Percentiles rank a stretch among this genome's conserved stretches.
Evolutionary conservation across 2,888 invertebrate species (phyloP).

Genomic region (Periphyllus acericola): DNA sequence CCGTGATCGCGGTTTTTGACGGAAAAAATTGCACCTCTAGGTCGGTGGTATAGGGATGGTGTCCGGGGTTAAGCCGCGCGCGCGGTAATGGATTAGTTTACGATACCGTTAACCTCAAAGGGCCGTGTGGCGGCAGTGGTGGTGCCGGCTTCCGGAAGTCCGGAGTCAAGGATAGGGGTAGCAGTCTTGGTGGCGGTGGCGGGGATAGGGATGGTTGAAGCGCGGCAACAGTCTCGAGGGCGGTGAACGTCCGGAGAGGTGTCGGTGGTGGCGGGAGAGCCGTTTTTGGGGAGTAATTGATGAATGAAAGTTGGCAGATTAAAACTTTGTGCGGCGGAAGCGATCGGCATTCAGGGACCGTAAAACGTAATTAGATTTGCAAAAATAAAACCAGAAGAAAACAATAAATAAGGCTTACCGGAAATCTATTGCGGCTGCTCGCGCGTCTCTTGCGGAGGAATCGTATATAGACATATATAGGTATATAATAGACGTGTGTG

Average conservation of each 20-base stretch:
- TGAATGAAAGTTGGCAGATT: conserved; percentile 61
- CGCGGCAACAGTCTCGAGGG: neutral
- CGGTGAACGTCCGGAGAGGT: neutral
- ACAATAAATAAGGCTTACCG: conserved; percentile 46
- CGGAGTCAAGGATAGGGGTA: conserved; percentile 33
- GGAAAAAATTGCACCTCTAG: conserved; percentile 35
- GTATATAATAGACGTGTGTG: neutral
- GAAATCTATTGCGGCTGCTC: conserved; percentile 35
- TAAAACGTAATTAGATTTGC: conserved; percentile 53
- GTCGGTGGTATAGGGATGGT: conserved; percentile 9
- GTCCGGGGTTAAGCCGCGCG: no score
- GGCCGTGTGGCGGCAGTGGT: neutral
- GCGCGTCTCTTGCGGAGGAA: neutral
- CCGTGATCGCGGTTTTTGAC: conserved; percentile 11
- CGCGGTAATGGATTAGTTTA: conserved; percentile 60
- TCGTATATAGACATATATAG: neutral
- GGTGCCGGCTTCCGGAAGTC: conserved; percentile 21
- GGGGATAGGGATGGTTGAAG: neutral
- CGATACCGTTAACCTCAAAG: conserved; percentile 59
- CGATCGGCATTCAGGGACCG: conserved; percentile 60
- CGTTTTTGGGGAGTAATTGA: conserved; percentile 57
- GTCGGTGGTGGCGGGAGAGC: neutral
- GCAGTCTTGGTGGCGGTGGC: neutral
- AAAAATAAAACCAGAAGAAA: conserved; percentile 53
- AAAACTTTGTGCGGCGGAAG: conserved; percentile 54